Evolutionary conservation across 2,113 vertebrate genomes (phyloP).

Genomic region (Dicrurus megarhynchus): DNA sequence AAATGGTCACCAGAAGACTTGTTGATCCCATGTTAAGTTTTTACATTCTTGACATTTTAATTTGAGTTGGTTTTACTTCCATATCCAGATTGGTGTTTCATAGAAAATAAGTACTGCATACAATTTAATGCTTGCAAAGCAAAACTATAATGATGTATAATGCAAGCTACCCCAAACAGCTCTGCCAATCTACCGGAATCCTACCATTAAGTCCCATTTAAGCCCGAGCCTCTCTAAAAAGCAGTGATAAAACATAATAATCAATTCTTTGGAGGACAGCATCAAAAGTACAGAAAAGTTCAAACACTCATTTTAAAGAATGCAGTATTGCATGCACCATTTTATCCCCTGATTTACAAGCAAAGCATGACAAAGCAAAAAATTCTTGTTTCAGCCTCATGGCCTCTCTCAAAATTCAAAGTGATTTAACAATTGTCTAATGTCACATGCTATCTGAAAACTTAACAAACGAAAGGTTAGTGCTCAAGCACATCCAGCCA

Average conservation of each 20-base stretch:
- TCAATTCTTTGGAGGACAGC: conserved; percentile 20
- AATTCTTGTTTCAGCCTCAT: conserved; percentile 56
- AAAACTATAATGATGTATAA: not conserved
- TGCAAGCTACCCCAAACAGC: not conserved
- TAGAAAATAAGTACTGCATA: not conserved
- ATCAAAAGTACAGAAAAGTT: conserved; percentile 1
- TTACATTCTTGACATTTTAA: not conserved
- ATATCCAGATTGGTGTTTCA: not conserved
- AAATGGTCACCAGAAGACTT: not conserved
- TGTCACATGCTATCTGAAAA: not conserved
- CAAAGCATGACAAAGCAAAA: conserved; percentile 53
- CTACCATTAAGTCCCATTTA: not conserved
- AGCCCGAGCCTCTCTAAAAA: not conserved
- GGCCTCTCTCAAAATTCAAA: conserved; percentile 30
- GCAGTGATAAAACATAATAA: not conserved
- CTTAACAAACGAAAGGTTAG: conserved; percentile 1
- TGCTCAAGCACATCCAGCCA: not conserved
- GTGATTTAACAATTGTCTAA: conserved; percentile 8
- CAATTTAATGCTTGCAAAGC: conserved; percentile 15
- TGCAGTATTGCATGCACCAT: conserved; percentile 23
- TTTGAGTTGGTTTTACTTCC: not conserved
- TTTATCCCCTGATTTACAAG: conserved; percentile 33
- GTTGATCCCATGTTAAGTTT: not conserved
- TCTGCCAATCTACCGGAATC: not conserved
- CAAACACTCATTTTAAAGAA: not conserved